Conservation (phyloP, 2,888 invertebrate species). For the Orthosia gracilis region DNA sequence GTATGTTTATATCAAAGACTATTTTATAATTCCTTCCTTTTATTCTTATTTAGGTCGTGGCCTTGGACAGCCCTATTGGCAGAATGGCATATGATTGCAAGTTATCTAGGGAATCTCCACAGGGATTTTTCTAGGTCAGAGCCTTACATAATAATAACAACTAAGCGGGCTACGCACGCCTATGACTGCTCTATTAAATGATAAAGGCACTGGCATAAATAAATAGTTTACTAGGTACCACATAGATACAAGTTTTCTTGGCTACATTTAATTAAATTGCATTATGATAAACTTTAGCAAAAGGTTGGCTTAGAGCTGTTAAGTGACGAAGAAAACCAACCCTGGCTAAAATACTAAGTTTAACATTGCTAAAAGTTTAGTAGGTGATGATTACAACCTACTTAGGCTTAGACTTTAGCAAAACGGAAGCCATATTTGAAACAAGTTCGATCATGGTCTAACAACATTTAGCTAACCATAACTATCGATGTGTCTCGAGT, state of each 20-base stretch:
- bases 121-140: constrained; percentile 13
- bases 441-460: not conserved
- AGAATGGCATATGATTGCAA: constrained; percentile 9
- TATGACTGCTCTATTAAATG: constrained; percentile 12
- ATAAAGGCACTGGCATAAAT: not conserved
- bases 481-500: not conserved
- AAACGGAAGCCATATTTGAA: constrained; percentile 32
- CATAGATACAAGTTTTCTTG: not conserved
- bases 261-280: not conserved
- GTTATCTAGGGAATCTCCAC: not conserved
- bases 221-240: not conserved
- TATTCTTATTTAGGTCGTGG: not conserved
- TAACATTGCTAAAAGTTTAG: not conserved
- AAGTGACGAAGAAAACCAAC: not conserved
- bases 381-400: constrained; percentile 15
- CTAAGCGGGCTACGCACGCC: not conserved
- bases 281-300: not conserved
- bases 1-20: constrained; percentile 89
- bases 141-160: not conserved
- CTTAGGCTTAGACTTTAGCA: too few species aligned
- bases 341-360: not conserved
- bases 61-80: constrained; percentile 1
- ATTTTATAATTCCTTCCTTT: not conserved
- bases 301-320: not conserved
- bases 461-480: not conserved